Evolutionary conservation across 2,888 invertebrate species (phyloP).

Genomic region (Synergus japonicus): DNA sequence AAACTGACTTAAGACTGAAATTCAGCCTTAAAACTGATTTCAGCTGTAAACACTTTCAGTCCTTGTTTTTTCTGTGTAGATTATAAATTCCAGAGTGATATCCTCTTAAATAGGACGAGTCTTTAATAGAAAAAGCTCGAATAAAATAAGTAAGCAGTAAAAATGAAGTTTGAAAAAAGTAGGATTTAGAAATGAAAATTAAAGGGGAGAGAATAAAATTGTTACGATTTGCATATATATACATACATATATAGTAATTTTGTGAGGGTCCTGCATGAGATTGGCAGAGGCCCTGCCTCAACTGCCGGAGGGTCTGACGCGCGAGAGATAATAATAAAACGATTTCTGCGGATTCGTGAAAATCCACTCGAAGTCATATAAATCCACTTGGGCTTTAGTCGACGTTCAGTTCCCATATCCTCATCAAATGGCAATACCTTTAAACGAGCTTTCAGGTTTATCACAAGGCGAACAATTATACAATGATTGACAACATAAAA

Average conservation of each 20-base stretch:
- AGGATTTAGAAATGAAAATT: constrained; percentile 21
- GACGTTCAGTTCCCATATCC: not conserved
- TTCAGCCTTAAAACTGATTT: too few species aligned
- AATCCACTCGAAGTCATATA: constrained; percentile 13
- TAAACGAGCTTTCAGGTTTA: constrained; percentile 5
- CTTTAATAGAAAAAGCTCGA: not conserved
- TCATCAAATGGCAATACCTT: not conserved
- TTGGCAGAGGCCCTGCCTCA: constrained; percentile 1
- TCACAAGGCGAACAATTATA: constrained; percentile 5
- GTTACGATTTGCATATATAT: constrained; percentile 18
- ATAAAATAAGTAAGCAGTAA: not conserved
- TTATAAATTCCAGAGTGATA: too few species aligned
- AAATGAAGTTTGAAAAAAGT: constrained; percentile 11
- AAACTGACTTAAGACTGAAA: too few species aligned
- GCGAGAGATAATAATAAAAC: constrained; percentile 8
- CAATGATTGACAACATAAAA: constrained; percentile 1
- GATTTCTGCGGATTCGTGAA: constrained; percentile 7
- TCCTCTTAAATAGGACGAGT: not conserved
- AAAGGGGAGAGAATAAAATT: not conserved
- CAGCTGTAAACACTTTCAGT: too few species aligned
- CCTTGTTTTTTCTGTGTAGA: too few species aligned
- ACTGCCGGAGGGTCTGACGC: not conserved
- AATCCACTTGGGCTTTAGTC: constrained; percentile 21
- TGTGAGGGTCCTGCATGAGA: not conserved
- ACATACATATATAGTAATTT: constrained; percentile 2